Conservation (phyloP, 1,140 invertebrate species). For the Drosophila navojoa region DNA sequence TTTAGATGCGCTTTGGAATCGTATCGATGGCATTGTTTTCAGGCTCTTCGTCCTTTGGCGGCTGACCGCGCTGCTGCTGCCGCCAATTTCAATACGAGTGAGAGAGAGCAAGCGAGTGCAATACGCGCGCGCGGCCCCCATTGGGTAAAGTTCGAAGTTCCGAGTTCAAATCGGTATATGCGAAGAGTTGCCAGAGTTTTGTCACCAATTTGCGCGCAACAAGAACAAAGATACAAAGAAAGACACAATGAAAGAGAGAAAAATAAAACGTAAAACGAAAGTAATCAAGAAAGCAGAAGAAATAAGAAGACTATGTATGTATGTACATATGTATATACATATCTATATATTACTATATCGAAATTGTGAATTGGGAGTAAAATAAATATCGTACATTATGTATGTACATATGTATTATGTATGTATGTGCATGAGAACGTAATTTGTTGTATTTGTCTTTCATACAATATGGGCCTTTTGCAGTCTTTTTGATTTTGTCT, state of each 20-base stretch:
- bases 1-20: conserved; percentile 80
- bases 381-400: conserved; percentile 12
- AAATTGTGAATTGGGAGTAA: conserved; percentile 1
- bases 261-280: conserved; percentile 54
- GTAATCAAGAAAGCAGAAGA: conserved; percentile 69
- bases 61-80: conserved; percentile 73
- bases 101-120: not conserved
- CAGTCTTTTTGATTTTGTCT: not conserved
- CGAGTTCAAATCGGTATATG: conserved; percentile 13
- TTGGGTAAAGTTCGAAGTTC: conserved; percentile 3
- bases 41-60: conserved; percentile 79
- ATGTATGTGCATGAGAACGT: conserved; percentile 21
- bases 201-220: conserved; percentile 40
- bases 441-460: conserved; percentile 20
- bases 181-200: conserved; percentile 34
- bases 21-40: conserved; percentile 79
- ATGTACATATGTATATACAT: conserved; percentile 18
- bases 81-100: conserved; percentile 17
- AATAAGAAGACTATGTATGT: conserved; percentile 35
- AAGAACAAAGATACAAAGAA: conserved; percentile 54
- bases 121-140: conserved; percentile 12
- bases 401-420: not conserved
- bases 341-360: conserved; percentile 5
- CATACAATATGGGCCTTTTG: conserved; percentile 7
- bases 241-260: conserved; percentile 65